These are phyloP conservation scores for Heliconius melpomene DNA, from an alignment of 1,140 invertebrate genomes.

Conservation along the genomic window DNA sequence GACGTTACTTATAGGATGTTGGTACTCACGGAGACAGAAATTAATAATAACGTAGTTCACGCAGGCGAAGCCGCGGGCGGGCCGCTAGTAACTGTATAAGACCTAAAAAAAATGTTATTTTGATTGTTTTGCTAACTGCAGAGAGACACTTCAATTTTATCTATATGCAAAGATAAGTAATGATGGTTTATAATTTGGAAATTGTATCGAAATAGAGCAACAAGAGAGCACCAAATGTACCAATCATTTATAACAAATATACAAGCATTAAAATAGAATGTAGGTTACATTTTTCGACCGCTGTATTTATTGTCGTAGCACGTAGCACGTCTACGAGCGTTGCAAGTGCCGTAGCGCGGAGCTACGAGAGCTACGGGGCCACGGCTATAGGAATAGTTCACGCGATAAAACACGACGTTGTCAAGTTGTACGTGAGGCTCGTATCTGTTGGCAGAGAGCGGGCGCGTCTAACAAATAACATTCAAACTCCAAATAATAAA, in stretches of 20 bases:
- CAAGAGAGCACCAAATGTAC: background rate
- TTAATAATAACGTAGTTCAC: no score
- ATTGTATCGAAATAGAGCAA: background rate
- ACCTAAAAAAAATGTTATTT: no score
- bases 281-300: slow-evolving; percentile 7
- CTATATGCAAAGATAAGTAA: no score
- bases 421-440: slow-evolving; percentile 21
- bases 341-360: background rate
- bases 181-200: background rate
- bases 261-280: slow-evolving; percentile 10
- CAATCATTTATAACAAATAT: background rate
- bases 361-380: slow-evolving; percentile 7
- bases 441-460: slow-evolving; percentile 1
- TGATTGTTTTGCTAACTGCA: no score
- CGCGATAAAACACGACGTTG: slow-evolving; percentile 14
- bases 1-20: no score
- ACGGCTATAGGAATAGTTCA: background rate
- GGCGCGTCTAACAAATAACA: background rate
- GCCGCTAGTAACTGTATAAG: no score
- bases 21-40: no score
- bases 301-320: slow-evolving; percentile 15
- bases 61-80: no score
- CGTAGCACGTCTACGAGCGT: slow-evolving; percentile 23
- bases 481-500: background rate
- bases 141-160: no score